Conservation (phyloP, 2,888 invertebrate species). For the Graphium colonna region DNA sequence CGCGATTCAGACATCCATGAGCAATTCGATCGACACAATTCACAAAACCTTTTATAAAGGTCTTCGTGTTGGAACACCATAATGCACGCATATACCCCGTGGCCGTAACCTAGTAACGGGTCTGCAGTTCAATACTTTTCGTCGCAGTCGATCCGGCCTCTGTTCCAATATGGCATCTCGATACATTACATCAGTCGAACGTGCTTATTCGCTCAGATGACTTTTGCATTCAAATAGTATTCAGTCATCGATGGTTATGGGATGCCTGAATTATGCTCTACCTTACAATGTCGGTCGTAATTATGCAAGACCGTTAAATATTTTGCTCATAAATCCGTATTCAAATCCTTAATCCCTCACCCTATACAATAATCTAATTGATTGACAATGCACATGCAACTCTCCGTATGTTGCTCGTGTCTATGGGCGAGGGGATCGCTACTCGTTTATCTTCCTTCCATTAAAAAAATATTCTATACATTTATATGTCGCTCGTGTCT, state of each 20-base stretch:
- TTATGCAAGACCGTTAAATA: no score
- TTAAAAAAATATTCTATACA: no score
- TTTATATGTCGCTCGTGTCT: no score
- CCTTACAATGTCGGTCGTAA: not conserved
- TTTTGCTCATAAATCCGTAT: no score
- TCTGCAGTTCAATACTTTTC: constrained; percentile 68
- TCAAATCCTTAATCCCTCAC: no score
- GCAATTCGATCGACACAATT: not conserved
- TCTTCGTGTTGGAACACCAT: constrained; percentile 54
- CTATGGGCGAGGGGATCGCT: no score
- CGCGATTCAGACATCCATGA: not conserved
- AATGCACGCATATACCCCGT: constrained; percentile 44
- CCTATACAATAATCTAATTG: no score
- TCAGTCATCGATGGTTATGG: not conserved
- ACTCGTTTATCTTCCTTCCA: no score
- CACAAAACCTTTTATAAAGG: constrained; percentile 8
- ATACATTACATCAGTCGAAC: constrained; percentile 13
- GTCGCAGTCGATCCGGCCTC: constrained; percentile 13
- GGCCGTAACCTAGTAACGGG: constrained; percentile 70
- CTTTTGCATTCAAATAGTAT: constrained; percentile 8
- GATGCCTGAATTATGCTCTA: not conserved
- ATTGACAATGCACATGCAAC: no score
- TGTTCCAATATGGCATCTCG: constrained; percentile 7
- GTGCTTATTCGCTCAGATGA: constrained; percentile 6
- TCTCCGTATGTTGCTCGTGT: no score